These are phyloP conservation scores for Penaeus vannamei DNA, from an alignment of 1,140 invertebrate species.

Conservation along the genomic window DNA sequence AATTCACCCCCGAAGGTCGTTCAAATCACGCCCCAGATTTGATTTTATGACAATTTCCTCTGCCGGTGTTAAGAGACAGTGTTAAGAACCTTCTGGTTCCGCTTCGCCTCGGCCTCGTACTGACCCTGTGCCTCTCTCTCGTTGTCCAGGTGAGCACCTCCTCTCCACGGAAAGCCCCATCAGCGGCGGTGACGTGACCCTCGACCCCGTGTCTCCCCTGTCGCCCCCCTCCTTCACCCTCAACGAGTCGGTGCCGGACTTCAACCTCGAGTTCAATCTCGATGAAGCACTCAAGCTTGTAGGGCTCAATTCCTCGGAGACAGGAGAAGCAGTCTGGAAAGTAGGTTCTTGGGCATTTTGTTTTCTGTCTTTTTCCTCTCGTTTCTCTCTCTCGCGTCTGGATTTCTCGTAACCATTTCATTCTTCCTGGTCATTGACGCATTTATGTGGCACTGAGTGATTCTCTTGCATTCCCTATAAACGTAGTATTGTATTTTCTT, in stretches of 20 bases:
- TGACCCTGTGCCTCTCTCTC: neutral
- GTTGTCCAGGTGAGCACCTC: slow-evolving; percentile 69
- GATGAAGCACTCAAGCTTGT: slow-evolving; percentile 82
- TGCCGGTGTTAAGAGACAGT: too few species aligned
- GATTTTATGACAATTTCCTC: too few species aligned
- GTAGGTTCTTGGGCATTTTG: slow-evolving; percentile 17
- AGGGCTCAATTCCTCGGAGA: slow-evolving; percentile 75
- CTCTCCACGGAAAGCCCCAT: slow-evolving; percentile 50
- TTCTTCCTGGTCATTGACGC: too few species aligned
- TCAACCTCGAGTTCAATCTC: slow-evolving; percentile 79
- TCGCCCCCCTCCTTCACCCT: slow-evolving; percentile 68
- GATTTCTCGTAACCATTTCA: neutral
- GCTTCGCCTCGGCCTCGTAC: too few species aligned
- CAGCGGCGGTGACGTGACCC: slow-evolving; percentile 56
- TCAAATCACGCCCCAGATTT: too few species aligned
- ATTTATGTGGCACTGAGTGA: too few species aligned
- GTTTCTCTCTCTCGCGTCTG: neutral
- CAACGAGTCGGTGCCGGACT: slow-evolving; percentile 70
- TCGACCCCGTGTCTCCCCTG: slow-evolving; percentile 54
- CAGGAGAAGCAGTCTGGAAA: slow-evolving; percentile 55
- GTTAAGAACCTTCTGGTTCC: too few species aligned
- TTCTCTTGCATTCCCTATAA: too few species aligned
- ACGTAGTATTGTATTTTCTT: too few species aligned
- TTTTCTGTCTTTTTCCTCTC: slow-evolving; percentile 21
- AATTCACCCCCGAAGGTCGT: too few species aligned